phyloP scores from a whole-genome alignment of 2,113 vertebrate genomes.

The Riparia riparia region DNA sequence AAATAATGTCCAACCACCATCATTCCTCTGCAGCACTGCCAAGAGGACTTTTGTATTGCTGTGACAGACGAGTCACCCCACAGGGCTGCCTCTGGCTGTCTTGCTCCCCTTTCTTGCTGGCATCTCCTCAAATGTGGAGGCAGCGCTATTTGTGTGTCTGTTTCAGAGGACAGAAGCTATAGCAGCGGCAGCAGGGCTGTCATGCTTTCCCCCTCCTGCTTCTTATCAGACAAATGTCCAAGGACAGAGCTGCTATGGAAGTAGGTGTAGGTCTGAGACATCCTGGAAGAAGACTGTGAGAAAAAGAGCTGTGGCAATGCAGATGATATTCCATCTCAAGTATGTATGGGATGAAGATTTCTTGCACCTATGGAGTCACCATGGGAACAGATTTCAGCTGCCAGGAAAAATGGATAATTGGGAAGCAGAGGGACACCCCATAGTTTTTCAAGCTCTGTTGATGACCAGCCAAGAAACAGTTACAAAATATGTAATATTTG shows the following conservation, averaged over 20 bases:
- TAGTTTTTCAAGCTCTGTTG: not conserved
- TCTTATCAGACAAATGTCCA: not conserved
- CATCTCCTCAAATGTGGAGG: fast-evolving
- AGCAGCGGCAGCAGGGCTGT: fast-evolving
- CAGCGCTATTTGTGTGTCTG: fast-evolving
- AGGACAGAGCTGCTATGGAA: not conserved
- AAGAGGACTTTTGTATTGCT: fast-evolving
- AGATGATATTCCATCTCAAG: not conserved
- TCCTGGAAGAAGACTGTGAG: not conserved
- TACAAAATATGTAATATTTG: not conserved
- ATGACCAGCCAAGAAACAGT: not conserved
- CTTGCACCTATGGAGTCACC: fast-evolving
- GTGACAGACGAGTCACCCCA: fast-evolving
- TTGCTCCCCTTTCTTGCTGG: not conserved
- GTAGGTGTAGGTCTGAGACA: not conserved
- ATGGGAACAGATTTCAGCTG: not conserved
- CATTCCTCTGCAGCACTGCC: not conserved
- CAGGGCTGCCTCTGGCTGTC: fast-evolving
- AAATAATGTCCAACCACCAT: fast-evolving
- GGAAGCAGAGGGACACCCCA: not conserved
- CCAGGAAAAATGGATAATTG: fast-evolving
- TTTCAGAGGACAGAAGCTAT: not conserved
- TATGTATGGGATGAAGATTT: not conserved
- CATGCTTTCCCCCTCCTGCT: not conserved
- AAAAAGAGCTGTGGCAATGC: not conserved